Evolutionary conservation across 2,113 vertebrate species (phyloP).

Genomic region (Boulengeromyrus knoepffleri): DNA sequence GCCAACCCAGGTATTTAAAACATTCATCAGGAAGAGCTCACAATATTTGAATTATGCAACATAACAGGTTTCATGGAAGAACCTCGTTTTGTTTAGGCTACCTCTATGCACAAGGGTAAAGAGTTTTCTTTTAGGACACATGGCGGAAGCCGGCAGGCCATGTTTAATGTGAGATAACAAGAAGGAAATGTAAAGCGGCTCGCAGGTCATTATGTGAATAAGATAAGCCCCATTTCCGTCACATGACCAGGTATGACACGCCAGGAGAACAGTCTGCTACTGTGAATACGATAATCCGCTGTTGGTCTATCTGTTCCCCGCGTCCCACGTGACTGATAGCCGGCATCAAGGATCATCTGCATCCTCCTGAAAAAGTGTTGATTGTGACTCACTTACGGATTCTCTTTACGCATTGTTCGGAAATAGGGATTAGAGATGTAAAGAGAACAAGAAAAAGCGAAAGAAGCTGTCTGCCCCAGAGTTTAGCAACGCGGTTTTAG

Average conservation of each 20-base stretch:
- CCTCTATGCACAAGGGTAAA: no score
- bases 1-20: background rate
- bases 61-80: background rate
- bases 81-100: background rate
- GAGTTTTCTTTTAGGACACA: background rate
- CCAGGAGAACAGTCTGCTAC: background rate
- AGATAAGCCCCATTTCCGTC: slow-evolving; percentile 6
- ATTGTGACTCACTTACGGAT: background rate
- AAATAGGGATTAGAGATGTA: background rate
- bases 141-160: background rate
- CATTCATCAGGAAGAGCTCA: background rate
- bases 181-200: background rate
- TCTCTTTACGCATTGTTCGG: background rate
- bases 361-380: background rate
- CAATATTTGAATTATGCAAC: background rate
- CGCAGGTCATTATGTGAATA: slow-evolving; percentile 4
- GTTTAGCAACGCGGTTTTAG: background rate
- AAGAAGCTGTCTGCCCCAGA: background rate
- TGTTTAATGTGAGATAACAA: background rate
- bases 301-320: background rate
- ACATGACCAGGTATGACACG: slow-evolving; percentile 9
- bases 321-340: background rate
- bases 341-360: background rate
- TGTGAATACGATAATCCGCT: background rate
- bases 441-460: background rate